Evolutionary conservation across 1,140 invertebrate species (phyloP).

Genomic region (Proctacanthus coquilletti): DNA sequence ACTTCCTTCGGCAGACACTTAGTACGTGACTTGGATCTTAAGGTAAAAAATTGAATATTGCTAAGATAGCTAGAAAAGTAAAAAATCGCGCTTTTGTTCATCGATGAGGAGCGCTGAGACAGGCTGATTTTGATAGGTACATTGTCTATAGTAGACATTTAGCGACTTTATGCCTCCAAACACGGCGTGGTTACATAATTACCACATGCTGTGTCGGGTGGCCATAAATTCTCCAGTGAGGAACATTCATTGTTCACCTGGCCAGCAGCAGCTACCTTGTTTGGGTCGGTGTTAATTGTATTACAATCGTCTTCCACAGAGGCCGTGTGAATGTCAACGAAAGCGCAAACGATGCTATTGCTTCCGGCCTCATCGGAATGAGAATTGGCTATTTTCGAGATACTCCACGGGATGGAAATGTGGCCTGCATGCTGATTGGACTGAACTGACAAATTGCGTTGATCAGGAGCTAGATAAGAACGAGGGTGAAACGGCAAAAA

Average conservation of each 20-base stretch:
- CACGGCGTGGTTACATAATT: too few species aligned
- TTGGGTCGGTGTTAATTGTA: neutral
- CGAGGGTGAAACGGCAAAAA: conserved; percentile 60
- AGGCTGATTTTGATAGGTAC: too few species aligned
- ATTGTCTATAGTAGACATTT: too few species aligned
- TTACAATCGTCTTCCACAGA: conserved; percentile 33
- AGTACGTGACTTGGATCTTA: conserved; percentile 80
- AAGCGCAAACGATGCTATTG: conserved; percentile 81
- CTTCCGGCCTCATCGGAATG: conserved; percentile 74
- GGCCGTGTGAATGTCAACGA: conserved; percentile 74
- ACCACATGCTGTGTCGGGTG: too few species aligned
- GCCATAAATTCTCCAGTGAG: too few species aligned
- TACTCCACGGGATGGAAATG: conserved; percentile 99
- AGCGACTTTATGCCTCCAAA: too few species aligned
- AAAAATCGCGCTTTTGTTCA: too few species aligned
- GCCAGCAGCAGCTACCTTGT: too few species aligned
- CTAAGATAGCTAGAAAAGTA: too few species aligned
- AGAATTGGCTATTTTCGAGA: conserved; percentile 95
- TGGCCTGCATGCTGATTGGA: conserved; percentile 96
- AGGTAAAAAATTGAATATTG: conserved; percentile 27
- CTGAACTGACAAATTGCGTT: conserved; percentile 82
- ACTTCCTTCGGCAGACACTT: conserved; percentile 92
- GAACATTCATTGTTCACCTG: too few species aligned
- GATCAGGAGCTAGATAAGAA: conserved; percentile 73
- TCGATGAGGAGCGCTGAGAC: too few species aligned